These are phyloP conservation scores for Colossoma macropomum DNA, from an alignment of 2,113 vertebrate genomes.

Conservation along the genomic window DNA sequence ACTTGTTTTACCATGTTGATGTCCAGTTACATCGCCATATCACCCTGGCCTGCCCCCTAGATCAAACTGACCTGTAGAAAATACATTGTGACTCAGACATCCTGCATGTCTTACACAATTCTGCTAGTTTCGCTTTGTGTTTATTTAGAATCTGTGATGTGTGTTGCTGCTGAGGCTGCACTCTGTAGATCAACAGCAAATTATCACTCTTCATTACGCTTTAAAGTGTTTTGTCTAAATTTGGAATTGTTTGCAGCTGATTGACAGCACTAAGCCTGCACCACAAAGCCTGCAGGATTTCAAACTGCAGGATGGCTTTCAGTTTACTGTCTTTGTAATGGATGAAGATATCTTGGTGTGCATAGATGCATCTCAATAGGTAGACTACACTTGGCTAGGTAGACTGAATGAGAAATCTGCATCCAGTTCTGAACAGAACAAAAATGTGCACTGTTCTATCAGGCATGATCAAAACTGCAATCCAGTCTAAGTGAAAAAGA, in stretches of 20 bases:
- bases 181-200: no score
- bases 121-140: no score
- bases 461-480: background rate
- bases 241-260: slow-evolving; percentile 30
- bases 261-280: background rate
- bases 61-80: no score
- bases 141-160: no score
- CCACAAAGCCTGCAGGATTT: slow-evolving; percentile 20
- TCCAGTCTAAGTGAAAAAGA: background rate
- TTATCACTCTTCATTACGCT: no score
- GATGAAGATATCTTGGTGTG: background rate
- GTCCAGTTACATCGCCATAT: no score
- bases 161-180: no score
- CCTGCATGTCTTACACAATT: no score
- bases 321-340: background rate
- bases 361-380: background rate
- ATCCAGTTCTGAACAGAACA: background rate
- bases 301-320: background rate
- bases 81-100: no score
- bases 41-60: no score
- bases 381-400: no score
- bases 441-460: background rate
- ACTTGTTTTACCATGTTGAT: no score
- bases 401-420: background rate
- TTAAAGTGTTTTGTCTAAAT: background rate